Conservation (phyloP, 2,113 vertebrate species). For the Corvus moneduloides region DNA sequence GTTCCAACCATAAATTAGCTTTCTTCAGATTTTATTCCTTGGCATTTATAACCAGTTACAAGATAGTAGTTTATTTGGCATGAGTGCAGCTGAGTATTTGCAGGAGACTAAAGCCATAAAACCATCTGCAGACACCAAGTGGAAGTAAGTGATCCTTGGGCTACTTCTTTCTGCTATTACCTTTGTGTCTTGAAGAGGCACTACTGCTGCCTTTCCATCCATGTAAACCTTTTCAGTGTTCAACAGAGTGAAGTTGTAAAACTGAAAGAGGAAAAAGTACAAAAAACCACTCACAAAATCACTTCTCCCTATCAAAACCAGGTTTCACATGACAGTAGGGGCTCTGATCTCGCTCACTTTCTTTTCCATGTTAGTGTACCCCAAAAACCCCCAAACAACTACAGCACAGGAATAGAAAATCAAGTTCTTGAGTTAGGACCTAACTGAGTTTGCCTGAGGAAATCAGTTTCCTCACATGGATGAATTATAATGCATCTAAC, state of each 20-base stretch:
- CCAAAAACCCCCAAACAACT: not conserved
- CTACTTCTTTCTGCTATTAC: not conserved
- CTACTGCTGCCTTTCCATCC: not conserved
- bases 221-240: not conserved
- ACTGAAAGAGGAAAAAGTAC: not conserved
- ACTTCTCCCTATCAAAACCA: not conserved
- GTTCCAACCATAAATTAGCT: not conserved
- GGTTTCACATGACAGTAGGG: not conserved
- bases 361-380: not conserved
- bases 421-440: not conserved
- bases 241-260: not conserved
- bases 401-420: not conserved
- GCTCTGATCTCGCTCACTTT: not conserved
- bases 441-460: not conserved
- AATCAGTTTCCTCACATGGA: not conserved
- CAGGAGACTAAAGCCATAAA: slow-evolving; percentile 11
- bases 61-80: not conserved
- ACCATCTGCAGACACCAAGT: not conserved
- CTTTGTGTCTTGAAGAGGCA: not conserved
- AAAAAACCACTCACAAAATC: not conserved
- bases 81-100: not conserved
- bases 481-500: not conserved
- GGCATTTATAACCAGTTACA: slow-evolving; percentile 18
- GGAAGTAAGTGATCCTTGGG: not conserved
- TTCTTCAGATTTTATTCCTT: not conserved